Evolutionary conservation across 2,113 vertebrate genomes (phyloP).

Genomic region (Rhabdornis inornatus): DNA sequence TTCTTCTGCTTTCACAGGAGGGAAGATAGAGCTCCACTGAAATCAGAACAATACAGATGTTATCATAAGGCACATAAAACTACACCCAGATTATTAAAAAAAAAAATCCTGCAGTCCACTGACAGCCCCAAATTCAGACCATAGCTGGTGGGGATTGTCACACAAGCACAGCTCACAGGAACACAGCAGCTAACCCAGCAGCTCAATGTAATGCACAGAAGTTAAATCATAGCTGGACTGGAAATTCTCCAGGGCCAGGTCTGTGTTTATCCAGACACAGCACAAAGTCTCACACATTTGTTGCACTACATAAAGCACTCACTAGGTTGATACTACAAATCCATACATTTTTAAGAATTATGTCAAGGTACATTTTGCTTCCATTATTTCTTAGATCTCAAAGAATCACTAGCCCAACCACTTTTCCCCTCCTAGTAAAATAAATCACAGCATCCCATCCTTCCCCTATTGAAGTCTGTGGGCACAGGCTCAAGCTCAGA

Average conservation of each 20-base stretch:
- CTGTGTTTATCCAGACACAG: not conserved
- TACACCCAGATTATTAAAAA: fast-evolving
- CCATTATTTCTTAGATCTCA: not conserved
- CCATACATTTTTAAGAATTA: not conserved
- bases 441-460: not conserved
- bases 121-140: not conserved
- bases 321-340: not conserved
- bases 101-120: not conserved
- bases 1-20: not conserved
- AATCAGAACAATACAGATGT: not conserved
- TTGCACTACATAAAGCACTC: not conserved
- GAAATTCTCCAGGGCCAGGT: not conserved
- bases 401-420: not conserved
- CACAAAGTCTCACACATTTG: not conserved
- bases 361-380: not conserved
- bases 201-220: fast-evolving
- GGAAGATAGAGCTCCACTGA: not conserved
- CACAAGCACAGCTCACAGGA: not conserved
- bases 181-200: not conserved
- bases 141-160: not conserved
- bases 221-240: not conserved
- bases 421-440: not conserved
- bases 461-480: not conserved
- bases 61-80: not conserved
- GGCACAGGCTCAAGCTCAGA: constrained; percentile 6